phyloP scores from a whole-genome alignment of 2,113 vertebrate genomes.

The Elephantulus edwardii region DNA sequence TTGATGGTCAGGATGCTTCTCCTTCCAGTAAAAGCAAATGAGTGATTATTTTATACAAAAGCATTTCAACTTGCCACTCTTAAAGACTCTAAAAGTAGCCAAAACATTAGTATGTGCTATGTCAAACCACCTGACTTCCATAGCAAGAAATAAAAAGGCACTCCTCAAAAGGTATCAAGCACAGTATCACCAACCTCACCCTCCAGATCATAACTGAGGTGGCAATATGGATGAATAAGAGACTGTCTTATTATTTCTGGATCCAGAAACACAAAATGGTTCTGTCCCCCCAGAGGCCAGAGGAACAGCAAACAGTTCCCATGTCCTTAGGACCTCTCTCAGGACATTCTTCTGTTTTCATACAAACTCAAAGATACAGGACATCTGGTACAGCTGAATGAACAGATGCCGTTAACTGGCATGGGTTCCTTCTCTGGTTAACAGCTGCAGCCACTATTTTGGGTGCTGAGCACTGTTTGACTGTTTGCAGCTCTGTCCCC shows the following conservation, averaged over 20 bases:
- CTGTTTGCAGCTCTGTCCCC: neutral
- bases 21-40: neutral
- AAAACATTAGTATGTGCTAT: slow-evolving; percentile 37
- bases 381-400: neutral
- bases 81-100: neutral
- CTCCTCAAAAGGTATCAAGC: neutral
- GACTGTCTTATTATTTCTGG: no score
- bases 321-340: neutral
- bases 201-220: neutral
- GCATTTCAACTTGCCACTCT: slow-evolving; percentile 1
- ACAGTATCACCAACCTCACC: neutral
- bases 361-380: neutral
- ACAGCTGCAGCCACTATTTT: slow-evolving; percentile 23
- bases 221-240: neutral
- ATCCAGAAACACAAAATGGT: slow-evolving; percentile 15
- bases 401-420: neutral
- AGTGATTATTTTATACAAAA: slow-evolving; percentile 17
- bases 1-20: neutral
- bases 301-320: neutral
- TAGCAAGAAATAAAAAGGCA: slow-evolving; percentile 33
- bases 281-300: neutral
- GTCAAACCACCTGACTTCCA: neutral
- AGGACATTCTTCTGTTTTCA: slow-evolving; percentile 7
- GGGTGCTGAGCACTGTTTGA: neutral
- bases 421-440: neutral